phyloP scores from a whole-genome alignment of 1,140 invertebrate genomes.

The Pinna nobilis region DNA sequence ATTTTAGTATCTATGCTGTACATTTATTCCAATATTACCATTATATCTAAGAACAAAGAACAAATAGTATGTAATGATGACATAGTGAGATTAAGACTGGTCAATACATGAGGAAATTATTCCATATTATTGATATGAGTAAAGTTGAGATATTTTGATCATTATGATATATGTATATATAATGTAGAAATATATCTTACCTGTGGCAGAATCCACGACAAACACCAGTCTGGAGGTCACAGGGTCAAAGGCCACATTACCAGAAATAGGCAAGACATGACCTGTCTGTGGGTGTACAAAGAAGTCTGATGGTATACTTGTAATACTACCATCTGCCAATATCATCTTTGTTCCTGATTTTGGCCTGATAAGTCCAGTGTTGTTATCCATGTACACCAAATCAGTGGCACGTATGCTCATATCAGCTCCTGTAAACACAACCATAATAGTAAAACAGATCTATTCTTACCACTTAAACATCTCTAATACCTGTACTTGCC shows the following conservation, averaged over 20 bases:
- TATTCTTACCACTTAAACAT: no score
- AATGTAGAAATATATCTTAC: conserved; percentile 37
- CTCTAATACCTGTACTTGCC: no score
- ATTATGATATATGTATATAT: not conserved
- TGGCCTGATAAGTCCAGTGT: conserved; percentile 63
- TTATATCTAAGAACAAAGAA: no score
- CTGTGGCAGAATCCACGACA: conserved; percentile 68
- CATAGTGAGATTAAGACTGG: no score
- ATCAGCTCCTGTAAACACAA: conserved; percentile 39
- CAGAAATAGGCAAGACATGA: conserved; percentile 63
- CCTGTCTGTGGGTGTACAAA: conserved; percentile 71
- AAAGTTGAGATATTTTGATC: not conserved
- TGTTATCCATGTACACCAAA: conserved; percentile 51
- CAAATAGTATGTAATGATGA: no score
- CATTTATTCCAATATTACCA: no score
- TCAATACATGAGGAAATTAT: no score
- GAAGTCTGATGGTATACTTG: conserved; percentile 54
- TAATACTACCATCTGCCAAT: conserved; percentile 54
- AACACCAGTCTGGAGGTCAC: conserved; percentile 64
- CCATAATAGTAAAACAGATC: not conserved
- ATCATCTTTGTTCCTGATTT: conserved; percentile 60
- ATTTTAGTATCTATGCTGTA: no score
- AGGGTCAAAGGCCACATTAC: conserved; percentile 69
- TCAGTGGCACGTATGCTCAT: conserved; percentile 44
- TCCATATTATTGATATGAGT: not conserved